A percentile compares a stretch with the other conserved stretches of the same genome.
Conservation (phyloP, 2,888 invertebrate species). For the Drosophila neotestacea region DNA sequence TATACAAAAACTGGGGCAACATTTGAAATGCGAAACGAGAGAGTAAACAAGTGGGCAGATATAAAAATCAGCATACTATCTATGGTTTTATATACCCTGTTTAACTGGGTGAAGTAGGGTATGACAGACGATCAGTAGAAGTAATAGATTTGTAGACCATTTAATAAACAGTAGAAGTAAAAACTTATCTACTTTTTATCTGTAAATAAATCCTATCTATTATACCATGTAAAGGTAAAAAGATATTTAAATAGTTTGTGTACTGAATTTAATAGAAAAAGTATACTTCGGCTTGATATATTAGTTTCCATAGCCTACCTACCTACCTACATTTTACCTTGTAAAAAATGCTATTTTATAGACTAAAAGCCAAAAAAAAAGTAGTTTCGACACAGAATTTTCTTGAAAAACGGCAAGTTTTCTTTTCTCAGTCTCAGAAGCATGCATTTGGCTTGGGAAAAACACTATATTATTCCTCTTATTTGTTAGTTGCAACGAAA, state of each 20-base stretch:
- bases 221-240: too few relatives aligned
- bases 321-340: not conserved
- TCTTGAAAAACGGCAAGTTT: not conserved
- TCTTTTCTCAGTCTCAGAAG: not conserved
- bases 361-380: not conserved
- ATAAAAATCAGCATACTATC: not conserved
- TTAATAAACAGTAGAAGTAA: too few relatives aligned
- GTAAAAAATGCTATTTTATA: not conserved
- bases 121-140: not conserved
- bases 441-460: not conserved
- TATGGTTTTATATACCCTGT: not conserved
- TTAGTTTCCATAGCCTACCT: not conserved
- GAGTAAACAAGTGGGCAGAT: conserved; percentile 22
- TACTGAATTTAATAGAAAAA: too few relatives aligned
- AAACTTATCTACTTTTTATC: too few relatives aligned
- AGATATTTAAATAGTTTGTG: too few relatives aligned
- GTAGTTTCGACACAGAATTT: conserved; percentile 1
- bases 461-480: not conserved
- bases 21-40: conserved; percentile 41
- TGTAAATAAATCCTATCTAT: too few relatives aligned
- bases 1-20: conserved; percentile 30
- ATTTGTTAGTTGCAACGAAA: conserved; percentile 14
- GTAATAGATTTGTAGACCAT: too few relatives aligned
- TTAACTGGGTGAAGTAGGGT: not conserved
- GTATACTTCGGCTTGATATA: too few relatives aligned